Evolutionary conservation across 2,888 invertebrate genomes (phyloP), one percentile per base, ranked within the genome.

Genomic region (Ditylenchus weischeri): DNA sequence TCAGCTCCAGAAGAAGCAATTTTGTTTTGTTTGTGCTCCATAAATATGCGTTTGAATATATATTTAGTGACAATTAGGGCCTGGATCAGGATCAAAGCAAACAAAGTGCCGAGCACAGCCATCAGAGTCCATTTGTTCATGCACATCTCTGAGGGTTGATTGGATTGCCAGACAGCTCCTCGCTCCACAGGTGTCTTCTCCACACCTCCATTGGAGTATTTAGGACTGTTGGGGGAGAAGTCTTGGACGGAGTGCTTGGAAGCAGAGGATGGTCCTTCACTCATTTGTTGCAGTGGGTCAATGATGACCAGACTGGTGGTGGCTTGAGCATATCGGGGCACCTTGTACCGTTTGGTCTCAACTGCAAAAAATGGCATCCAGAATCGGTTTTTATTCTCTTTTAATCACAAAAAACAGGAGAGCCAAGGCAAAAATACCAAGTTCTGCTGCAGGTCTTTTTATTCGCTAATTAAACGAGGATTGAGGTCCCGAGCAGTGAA

Each of bases 201-300:
- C 43, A 59, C 43, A 19, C 43, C 43, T 11, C 60, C 43, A 35
- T 48, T 18, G 36, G 38, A n/a, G 23, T 65, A 38, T 36, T 23
- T 54, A 4, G 51, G 38, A n/a, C 18, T 15, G 50, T 67, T 64
- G 29, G 29, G 21, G n/a, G 51, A 71, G 49, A n/a, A 65, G 47
- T 57, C 68, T 68, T 35, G 68, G 43, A 38, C 64, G 8, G 43
- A 38, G 48, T 48, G 60, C 61, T 23, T 23, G 2, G 43, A 66
- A 48, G 54, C 36, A 18, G 23, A 49, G 21, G 43, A 66, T 36
- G 35, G 66, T 15, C 38, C 38, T 72, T 81, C 81, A 65, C 70
- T 73, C 61, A 78, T 71, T 72, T 79, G 76, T 68, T 82, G 80
- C 47, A 80, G 74, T 50, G 82, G 82, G 69, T 82, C 82, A 59